Conservation (phyloP, 2,797 vertebrate species). For the Choloepus didactylus region DNA sequence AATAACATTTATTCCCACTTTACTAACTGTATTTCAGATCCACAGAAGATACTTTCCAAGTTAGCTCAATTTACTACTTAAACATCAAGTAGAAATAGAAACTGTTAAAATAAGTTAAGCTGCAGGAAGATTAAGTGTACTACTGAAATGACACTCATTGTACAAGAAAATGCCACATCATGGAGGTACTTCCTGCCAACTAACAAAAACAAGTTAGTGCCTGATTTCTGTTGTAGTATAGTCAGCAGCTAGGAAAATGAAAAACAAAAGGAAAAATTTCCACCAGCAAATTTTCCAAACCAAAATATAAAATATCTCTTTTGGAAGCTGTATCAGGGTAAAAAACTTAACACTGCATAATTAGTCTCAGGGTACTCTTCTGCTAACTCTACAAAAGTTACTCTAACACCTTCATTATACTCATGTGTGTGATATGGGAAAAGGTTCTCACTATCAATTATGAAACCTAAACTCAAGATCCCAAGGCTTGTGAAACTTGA, state of each 20-base stretch:
- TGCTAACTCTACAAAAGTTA: slow-evolving; percentile 61
- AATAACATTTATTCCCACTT: slow-evolving; percentile 42
- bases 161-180: slow-evolving; percentile 51
- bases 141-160: neutral
- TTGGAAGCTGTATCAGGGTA: slow-evolving; percentile 52
- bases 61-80: slow-evolving; percentile 53
- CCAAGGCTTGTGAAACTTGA: slow-evolving; percentile 78
- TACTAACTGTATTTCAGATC: slow-evolving; percentile 56
- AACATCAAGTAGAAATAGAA: slow-evolving; percentile 56
- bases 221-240: slow-evolving; percentile 51
- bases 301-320: slow-evolving; percentile 58
- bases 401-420: slow-evolving; percentile 71
- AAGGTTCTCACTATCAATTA: slow-evolving; percentile 83
- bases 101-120: slow-evolving; percentile 51
- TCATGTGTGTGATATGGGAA: slow-evolving; percentile 54
- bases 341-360: slow-evolving; percentile 52
- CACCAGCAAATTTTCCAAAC: slow-evolving; percentile 59
- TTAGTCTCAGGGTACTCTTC: slow-evolving; percentile 71
- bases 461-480: slow-evolving; percentile 73
- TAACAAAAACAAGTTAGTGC: slow-evolving; percentile 36
- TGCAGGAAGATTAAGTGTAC: slow-evolving; percentile 47
- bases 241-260: slow-evolving; percentile 52
- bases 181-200: slow-evolving; percentile 49
- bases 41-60: slow-evolving; percentile 43
- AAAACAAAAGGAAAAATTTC: slow-evolving; percentile 57